phyloP scores from a whole-genome alignment of 2,888 invertebrate genomes.

The Mesorhabditis sp. region DNA sequence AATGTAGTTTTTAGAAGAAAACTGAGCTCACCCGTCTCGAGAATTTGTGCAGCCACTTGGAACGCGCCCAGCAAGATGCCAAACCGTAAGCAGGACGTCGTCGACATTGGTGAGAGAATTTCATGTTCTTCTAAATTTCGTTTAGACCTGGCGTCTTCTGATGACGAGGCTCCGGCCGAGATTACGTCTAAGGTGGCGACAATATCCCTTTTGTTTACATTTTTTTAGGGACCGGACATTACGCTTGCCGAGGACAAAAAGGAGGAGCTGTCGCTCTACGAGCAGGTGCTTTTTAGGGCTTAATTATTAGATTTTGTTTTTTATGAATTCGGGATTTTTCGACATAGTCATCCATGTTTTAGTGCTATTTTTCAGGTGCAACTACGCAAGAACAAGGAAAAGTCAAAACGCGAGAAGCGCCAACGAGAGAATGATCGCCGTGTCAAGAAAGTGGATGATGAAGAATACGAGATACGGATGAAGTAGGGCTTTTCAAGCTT shows the following conservation, averaged over 20 bases:
- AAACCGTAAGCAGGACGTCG: background rate
- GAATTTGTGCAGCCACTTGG: background rate
- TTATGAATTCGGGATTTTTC: background rate
- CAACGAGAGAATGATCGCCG: background rate
- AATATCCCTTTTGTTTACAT: no score
- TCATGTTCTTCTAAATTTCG: background rate
- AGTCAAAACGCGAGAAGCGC: background rate
- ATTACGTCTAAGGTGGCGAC: background rate
- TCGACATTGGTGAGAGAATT: background rate
- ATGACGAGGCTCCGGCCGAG: constrained; percentile 3
- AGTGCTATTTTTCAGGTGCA: background rate
- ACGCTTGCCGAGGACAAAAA: background rate
- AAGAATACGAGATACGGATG: background rate
- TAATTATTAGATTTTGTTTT: background rate
- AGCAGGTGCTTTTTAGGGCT: background rate
- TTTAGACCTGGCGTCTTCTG: background rate
- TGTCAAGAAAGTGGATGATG: background rate
- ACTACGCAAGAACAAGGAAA: background rate
- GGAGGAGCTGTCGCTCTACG: background rate
- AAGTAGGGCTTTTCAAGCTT: background rate
- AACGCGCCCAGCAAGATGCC: background rate
- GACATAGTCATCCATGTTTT: background rate
- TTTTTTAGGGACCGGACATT: background rate
- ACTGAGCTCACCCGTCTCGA: background rate
- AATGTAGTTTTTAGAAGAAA: constrained; percentile 3